Evolutionary conservation across 2,888 invertebrate genomes (phyloP), one percentile per base, ranked within the genome.

Genomic region (Ctenicera cuprea): DNA sequence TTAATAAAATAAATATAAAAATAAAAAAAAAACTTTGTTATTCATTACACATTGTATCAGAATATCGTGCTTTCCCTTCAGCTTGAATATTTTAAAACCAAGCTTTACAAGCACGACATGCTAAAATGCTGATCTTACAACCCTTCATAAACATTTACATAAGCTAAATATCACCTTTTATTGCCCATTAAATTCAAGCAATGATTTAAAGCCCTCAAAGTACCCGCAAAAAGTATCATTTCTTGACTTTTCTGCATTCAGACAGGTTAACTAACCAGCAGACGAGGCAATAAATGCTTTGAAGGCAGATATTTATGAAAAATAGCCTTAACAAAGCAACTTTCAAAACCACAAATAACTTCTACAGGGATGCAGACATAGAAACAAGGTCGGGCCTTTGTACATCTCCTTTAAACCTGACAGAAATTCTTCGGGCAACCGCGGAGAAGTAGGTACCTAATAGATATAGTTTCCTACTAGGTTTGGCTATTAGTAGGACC

Each of bases 401-500:
- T 52, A 52, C 59, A 30, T 52, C 59, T 59, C 38, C 30, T 57
- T 37, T 57, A 22, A 43, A 45, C 45, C 63, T n/a, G 43, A 11
- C 30, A 37, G 63, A 43, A 63, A 63, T 63, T 63, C 26, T 41
- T 63, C 12, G 59, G 38, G n/a, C 38, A 37, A 38, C 59, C 59
- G 16, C 18, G 12, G 37, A 3, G 20, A 59, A 59, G 59, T 38
- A 38, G 62, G 43, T 62, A n/a, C n/a, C n/a, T n/a, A 38, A 59
- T 26, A 62, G 41, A 62, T 41, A 64, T 14, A 50, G 54, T 61
- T 68, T 68, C 45, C 48, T 59, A 68, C 68, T 41, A 59, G 59
- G 45, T 68, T 68, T 61, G 68, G 68, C 59, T 59, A 68, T 68
- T 68, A 68, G 68, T 30, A 59, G 37, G 48, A 33, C 18, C 48